phyloP scores from a whole-genome alignment of 2,113 vertebrate genomes.

The Myodes glareolus region DNA sequence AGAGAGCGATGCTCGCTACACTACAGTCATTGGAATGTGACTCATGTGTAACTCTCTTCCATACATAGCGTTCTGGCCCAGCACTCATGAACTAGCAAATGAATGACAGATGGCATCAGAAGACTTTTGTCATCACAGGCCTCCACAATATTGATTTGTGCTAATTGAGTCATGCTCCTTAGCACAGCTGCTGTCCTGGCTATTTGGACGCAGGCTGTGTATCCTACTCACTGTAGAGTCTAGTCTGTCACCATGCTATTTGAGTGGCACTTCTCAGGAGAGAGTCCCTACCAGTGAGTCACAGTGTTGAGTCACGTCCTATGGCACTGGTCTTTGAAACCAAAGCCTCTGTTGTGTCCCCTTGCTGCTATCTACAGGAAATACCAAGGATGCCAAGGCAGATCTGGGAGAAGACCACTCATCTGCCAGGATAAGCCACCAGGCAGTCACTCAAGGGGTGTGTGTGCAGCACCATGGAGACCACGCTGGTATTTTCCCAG shows the following conservation, averaged over 20 bases:
- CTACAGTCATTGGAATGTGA: background rate
- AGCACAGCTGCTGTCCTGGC: too few species aligned
- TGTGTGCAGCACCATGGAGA: conserved; percentile 63
- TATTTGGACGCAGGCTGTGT: background rate
- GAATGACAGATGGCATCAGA: background rate
- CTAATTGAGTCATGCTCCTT: background rate
- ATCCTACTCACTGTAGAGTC: background rate
- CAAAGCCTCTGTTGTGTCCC: background rate
- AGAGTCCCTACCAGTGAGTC: conserved; percentile 56
- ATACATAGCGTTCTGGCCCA: background rate
- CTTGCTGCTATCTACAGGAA: conserved; percentile 47
- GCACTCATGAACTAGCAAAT: background rate
- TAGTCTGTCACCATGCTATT: background rate
- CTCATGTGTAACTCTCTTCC: background rate
- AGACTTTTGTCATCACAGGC: background rate
- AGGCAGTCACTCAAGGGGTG: background rate
- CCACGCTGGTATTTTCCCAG: conserved; percentile 41
- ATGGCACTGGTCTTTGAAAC: conserved; percentile 54
- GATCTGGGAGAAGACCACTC: conserved; percentile 49
- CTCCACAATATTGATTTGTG: background rate
- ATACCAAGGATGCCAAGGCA: background rate
- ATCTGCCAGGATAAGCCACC: conserved; percentile 9
- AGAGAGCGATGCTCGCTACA: background rate
- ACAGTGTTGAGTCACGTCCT: conserved; percentile 37
- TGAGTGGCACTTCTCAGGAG: background rate